A percentile compares a stretch with the other conserved stretches of the same genome.
phyloP scores from a whole-genome alignment of 2,797 vertebrate species.

The Delichon dasypus region DNA sequence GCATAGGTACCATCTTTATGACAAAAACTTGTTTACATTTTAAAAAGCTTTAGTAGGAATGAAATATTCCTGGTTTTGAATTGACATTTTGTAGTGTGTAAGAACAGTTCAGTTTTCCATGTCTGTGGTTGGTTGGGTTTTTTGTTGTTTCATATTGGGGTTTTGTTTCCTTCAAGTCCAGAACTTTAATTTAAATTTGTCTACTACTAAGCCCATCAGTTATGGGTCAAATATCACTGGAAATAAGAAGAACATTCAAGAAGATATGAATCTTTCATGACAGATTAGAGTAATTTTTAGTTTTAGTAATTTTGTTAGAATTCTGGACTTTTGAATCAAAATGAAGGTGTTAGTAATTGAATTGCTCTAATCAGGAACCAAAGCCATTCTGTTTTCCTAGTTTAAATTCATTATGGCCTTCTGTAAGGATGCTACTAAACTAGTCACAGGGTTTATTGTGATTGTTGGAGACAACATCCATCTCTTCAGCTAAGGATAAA shows the following conservation, averaged over 20 bases:
- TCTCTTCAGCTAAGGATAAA: background rate
- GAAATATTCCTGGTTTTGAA: background rate
- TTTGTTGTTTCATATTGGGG: background rate
- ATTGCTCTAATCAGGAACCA: background rate
- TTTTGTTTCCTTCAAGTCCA: background rate
- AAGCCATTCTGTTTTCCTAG: background rate
- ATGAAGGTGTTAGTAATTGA: background rate
- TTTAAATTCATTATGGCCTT: background rate
- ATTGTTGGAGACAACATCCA: background rate
- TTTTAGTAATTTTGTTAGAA: background rate
- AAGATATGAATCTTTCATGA: background rate
- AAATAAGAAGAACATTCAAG: background rate
- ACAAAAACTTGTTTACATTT: background rate
- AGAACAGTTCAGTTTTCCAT: background rate
- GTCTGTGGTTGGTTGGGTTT: background rate
- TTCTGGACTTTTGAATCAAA: background rate
- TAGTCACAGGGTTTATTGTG: background rate
- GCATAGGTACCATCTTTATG: background rate
- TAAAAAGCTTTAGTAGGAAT: background rate
- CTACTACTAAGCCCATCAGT: background rate
- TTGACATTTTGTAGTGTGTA: background rate
- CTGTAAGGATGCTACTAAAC: background rate
- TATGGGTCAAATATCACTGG: background rate
- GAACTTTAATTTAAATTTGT: background rate
- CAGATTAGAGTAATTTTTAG: background rate